phyloP scores from a whole-genome alignment of 1,140 invertebrate genomes.

The Drosophila tropicalis region DNA sequence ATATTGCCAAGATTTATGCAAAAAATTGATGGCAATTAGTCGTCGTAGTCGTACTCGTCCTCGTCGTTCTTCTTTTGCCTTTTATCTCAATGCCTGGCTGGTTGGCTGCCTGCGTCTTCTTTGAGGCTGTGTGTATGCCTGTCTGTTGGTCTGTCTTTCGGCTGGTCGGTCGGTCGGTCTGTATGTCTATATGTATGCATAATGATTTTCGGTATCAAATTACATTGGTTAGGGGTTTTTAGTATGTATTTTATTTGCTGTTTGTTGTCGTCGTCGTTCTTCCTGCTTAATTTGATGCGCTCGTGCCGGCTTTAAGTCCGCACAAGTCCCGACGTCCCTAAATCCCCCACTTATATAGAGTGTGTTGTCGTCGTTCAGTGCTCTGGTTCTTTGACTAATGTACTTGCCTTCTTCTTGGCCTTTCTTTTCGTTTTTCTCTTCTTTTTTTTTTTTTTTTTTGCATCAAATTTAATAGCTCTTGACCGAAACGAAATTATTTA shows the following conservation, averaged over 20 bases:
- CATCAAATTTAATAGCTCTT: slow-evolving; percentile 61
- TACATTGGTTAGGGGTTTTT: slow-evolving; percentile 79
- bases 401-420: slow-evolving; percentile 21
- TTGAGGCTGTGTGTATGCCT: slow-evolving; percentile 22
- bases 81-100: slow-evolving; percentile 30
- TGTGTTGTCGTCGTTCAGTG: slow-evolving; percentile 15
- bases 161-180: not conserved
- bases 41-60: slow-evolving; percentile 36
- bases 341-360: slow-evolving; percentile 15
- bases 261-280: slow-evolving; percentile 40
- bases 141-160: not conserved
- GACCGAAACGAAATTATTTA: slow-evolving; percentile 69
- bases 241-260: slow-evolving; percentile 77
- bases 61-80: slow-evolving; percentile 13
- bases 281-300: slow-evolving; percentile 74
- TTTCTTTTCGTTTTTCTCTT: slow-evolving; percentile 24
- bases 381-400: slow-evolving; percentile 47
- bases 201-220: slow-evolving; percentile 81
- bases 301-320: slow-evolving; percentile 58
- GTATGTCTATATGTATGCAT: slow-evolving; percentile 53
- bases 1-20: slow-evolving; percentile 79
- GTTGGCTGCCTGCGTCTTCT: not conserved
- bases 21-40: slow-evolving; percentile 81
- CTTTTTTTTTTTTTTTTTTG: slow-evolving; percentile 19
- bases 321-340: not conserved